phyloP scores from a whole-genome alignment of 2,888 invertebrate genomes.

The Andrena minutula region DNA sequence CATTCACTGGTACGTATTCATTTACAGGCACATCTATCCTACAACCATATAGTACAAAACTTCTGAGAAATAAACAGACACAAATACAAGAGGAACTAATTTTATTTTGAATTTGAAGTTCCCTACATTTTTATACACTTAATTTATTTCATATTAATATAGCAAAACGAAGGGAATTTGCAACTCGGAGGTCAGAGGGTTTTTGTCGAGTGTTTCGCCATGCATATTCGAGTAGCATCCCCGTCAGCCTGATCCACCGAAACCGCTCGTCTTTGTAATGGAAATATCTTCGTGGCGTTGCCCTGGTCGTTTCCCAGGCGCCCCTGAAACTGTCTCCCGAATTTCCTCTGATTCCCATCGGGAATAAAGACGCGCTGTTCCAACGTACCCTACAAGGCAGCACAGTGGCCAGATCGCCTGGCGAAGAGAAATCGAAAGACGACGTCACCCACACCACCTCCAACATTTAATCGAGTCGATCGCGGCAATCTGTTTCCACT shows the following conservation, averaged over 20 bases:
- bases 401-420: neutral
- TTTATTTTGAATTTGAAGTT: no score
- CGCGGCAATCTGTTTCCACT: slow-evolving; percentile 34
- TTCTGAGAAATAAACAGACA: no score
- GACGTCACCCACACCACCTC: neutral
- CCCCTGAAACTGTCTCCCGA: slow-evolving; percentile 24
- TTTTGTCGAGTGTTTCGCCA: slow-evolving; percentile 62
- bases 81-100: no score
- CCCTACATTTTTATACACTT: no score
- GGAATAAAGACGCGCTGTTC: slow-evolving; percentile 27
- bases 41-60: no score
- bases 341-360: slow-evolving; percentile 28
- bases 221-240: slow-evolving; percentile 77
- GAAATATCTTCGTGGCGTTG: slow-evolving; percentile 67
- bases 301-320: slow-evolving; percentile 5
- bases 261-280: slow-evolving; percentile 75
- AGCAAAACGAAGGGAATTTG: slow-evolving; percentile 28
- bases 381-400: neutral
- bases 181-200: slow-evolving; percentile 55
- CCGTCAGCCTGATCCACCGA: slow-evolving; percentile 65
- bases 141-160: no score
- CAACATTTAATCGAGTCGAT: slow-evolving; percentile 43
- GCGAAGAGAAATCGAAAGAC: slow-evolving; percentile 10
- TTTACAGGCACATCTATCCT: no score
- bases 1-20: no score